A percentile compares a stretch with the other conserved stretches of the same genome.
phyloP scores from a whole-genome alignment of 2,797 vertebrate species.

The Manis crassicaudata region DNA sequence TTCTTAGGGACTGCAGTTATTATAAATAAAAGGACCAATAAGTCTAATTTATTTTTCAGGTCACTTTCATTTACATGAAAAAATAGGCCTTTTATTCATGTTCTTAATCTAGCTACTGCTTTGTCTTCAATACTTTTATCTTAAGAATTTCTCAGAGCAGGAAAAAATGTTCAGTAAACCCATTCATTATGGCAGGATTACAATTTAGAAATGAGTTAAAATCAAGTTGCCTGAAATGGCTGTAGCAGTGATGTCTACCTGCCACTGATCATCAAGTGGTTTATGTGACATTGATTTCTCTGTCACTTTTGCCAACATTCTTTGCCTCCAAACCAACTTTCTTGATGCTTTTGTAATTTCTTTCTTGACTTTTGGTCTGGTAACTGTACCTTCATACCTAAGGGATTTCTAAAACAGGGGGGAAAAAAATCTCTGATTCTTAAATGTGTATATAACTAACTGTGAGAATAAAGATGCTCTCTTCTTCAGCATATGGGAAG shows the following conservation, averaged over 20 bases:
- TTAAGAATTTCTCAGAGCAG: slow-evolving; percentile 46
- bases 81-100: slow-evolving; percentile 16
- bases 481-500: background rate
- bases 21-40: background rate
- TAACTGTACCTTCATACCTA: background rate
- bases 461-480: background rate
- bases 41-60: background rate
- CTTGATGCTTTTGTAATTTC: background rate
- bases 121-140: background rate
- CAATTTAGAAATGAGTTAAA: slow-evolving; percentile 51
- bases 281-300: background rate
- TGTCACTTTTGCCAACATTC: background rate
- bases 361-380: background rate
- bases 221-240: background rate
- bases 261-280: background rate
- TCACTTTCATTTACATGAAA: background rate
- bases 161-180: slow-evolving; percentile 7
- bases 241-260: background rate
- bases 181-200: background rate
- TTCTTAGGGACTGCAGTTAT: background rate
- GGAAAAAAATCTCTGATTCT: background rate
- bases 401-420: slow-evolving; percentile 44
- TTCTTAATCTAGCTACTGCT: slow-evolving; percentile 29
- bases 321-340: background rate
- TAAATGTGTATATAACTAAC: background rate